Evolutionary conservation across 1,140 invertebrate genomes (phyloP), one percentile per base, ranked within the genome.

Genomic region (Polypedilum pembai): DNA sequence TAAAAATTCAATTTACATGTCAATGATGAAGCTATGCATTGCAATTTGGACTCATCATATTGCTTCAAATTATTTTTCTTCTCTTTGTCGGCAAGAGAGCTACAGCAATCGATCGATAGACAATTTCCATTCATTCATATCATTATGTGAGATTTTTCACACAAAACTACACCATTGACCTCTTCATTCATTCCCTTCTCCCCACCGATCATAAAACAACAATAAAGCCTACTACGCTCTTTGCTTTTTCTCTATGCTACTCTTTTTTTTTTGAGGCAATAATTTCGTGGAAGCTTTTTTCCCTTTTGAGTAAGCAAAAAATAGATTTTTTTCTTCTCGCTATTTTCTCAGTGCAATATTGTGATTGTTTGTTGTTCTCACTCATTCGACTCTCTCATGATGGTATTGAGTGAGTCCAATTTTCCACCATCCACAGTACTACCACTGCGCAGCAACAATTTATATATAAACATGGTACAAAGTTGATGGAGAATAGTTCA

Each of bases 271-370:
- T 56, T 56, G n/a, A 18, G 65, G 7, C 7, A 15, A 66, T 15
- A 15, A 18, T 66, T 18, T 66, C 63, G 63, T 69, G 7, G 15
- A 18, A 20, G 17, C 20, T 69, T 69, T 69, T 69, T 69, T 69
- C 18, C 20, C 65, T 18, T 69, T 69, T 69, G 8, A 21, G n/a
- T 12, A 56, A 56, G 12, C 45, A 56, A 12, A n/a, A 56, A 56
- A 56, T 15, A 1, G 3, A n/a, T 56, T 56, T 56, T 15, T 56
- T 56, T 15, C 8, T 56, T 56, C 4, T 56, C 12, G 12, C n/a
- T 15, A n/a, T 69, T 69, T 69, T 69, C 65, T 18, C 65, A 69
- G 65, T 69, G 45, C 45, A 56, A 56, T 56, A 56, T n/a, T 12
- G 45, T n/a, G 45, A 56, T 56, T 56, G 45, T 56, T 56, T 56